Evolutionary conservation across 1,140 invertebrate genomes (phyloP).

Genomic region (Hetaerina americana): DNA sequence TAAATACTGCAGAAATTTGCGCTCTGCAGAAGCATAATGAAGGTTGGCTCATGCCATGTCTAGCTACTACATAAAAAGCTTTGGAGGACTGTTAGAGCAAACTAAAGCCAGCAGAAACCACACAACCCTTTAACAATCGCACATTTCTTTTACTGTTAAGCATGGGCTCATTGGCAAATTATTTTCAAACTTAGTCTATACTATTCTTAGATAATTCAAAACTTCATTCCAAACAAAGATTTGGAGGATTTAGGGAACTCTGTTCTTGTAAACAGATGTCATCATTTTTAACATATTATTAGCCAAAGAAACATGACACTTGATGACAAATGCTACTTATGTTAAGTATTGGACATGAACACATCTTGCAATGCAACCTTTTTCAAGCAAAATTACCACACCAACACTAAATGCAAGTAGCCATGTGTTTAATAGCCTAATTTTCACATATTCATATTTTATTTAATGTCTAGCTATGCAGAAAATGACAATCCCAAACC

Average conservation of each 20-base stretch:
- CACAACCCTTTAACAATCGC: slow-evolving; percentile 5
- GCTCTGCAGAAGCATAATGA: background rate
- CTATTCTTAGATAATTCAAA: background rate
- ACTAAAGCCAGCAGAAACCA: slow-evolving; percentile 5
- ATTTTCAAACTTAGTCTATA: slow-evolving; percentile 1
- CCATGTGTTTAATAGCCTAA: slow-evolving; percentile 2
- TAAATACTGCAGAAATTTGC: background rate
- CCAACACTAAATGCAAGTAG: slow-evolving; percentile 5
- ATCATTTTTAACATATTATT: background rate
- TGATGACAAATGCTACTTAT: background rate
- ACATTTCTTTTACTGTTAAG: background rate
- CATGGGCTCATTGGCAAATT: background rate
- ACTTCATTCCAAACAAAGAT: slow-evolving; percentile 5
- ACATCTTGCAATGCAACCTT: slow-evolving; percentile 4
- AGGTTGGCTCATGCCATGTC: background rate
- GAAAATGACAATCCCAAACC: background rate
- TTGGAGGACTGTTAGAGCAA: background rate
- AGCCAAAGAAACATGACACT: background rate
- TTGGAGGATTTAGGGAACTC: background rate
- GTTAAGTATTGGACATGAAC: background rate
- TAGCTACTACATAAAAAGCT: background rate
- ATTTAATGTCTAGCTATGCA: background rate
- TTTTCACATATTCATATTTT: background rate
- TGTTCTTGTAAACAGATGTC: background rate
- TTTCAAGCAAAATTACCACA: slow-evolving; percentile 3